phyloP scores from a whole-genome alignment of 2,888 invertebrate species.

The Cartodere bifasciata region DNA sequence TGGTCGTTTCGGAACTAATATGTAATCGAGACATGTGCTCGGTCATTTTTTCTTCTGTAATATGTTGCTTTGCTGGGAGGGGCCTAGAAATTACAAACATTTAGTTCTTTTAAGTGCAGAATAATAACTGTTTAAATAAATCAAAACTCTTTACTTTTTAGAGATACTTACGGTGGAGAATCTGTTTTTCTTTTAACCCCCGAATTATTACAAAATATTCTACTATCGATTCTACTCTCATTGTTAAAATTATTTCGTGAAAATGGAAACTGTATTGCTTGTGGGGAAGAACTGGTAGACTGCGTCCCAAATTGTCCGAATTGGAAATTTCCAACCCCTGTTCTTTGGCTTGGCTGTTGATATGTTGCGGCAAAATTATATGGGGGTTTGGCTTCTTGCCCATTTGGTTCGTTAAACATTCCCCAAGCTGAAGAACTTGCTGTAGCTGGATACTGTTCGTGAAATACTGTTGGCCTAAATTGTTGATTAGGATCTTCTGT shows the following conservation, averaged over 20 bases:
- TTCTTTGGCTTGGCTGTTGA: background rate
- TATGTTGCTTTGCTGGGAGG: slow-evolving; percentile 52
- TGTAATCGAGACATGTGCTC: slow-evolving; percentile 65
- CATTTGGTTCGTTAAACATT: slow-evolving; percentile 6
- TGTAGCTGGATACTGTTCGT: slow-evolving; percentile 25
- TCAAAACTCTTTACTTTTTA: background rate
- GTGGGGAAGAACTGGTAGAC: slow-evolving; percentile 7
- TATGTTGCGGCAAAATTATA: slow-evolving; percentile 4
- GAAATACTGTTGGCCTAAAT: slow-evolving; percentile 26
- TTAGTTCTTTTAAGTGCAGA: no score
- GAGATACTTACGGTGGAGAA: slow-evolving; percentile 28
- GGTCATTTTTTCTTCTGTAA: slow-evolving; percentile 76
- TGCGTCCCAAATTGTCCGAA: slow-evolving; percentile 14
- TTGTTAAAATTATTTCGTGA: slow-evolving; percentile 6
- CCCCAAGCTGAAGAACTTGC: slow-evolving; percentile 14
- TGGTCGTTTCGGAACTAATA: slow-evolving; percentile 40
- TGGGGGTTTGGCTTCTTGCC: slow-evolving; percentile 8
- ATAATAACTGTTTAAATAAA: background rate
- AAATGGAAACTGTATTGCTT: slow-evolving; percentile 24
- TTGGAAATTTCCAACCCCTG: slow-evolving; percentile 16
- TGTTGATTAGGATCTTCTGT: slow-evolving; percentile 29
- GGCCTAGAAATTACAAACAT: slow-evolving; percentile 17
- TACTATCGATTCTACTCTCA: background rate
- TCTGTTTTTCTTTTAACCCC: slow-evolving; percentile 30
- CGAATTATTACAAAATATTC: slow-evolving; percentile 6